Base-by-base conservation (phyloP, 1,140 invertebrate species). In the Propsilocerus akamusi region DNA sequence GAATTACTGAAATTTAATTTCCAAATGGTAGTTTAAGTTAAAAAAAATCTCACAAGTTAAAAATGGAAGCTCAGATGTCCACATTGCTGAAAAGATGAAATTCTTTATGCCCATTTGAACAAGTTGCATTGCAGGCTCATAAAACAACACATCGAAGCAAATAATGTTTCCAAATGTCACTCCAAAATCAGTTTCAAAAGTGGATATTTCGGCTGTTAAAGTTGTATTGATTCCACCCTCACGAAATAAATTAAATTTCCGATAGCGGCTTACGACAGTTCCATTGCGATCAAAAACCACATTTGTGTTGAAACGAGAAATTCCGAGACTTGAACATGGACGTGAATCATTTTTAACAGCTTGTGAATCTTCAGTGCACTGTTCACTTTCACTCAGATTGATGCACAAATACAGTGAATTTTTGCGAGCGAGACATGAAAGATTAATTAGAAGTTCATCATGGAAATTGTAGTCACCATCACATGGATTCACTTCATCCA, bases 271-370 rank as follows among this genome's bases (percentile, higher is more conserved):
- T 50, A 76, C 68, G n/a, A 76, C 58, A 14, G 57, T 56, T 17
- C 72, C 72, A 22, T 58, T 63, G 26, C 66, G 63, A 51, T 72
- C 61, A 49, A 74, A 70, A 1, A 79, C 83, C 0, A 89, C 72
- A 56, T 87, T 78, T 0, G 81, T 85, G 56, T 87, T 90, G 61
- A 78, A 85, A 24, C n/a, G n/a, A n/a, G n/a, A n/a, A n/a, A 41
- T n/a, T n/a, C n/a, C n/a, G n/a, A n/a, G n/a, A n/a, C n/a, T n/a
- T n/a, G n/a, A n/a, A n/a, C n/a, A n/a, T n/a, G n/a, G n/a, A n/a
- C n/a, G n/a, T n/a, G n/a, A n/a, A n/a, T n/a, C n/a, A n/a, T n/a
- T n/a, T n/a, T n/a, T n/a, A n/a, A n/a, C n/a, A n/a, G n/a, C n/a
- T n/a, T n/a, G n/a, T n/a, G n/a, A n/a, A n/a, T n/a, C n/a, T n/a